A percentile compares a stretch with the other conserved stretches of the same genome.
Evolutionary conservation across 1,140 invertebrate genomes (phyloP).

Genomic region (Mya arenaria): DNA sequence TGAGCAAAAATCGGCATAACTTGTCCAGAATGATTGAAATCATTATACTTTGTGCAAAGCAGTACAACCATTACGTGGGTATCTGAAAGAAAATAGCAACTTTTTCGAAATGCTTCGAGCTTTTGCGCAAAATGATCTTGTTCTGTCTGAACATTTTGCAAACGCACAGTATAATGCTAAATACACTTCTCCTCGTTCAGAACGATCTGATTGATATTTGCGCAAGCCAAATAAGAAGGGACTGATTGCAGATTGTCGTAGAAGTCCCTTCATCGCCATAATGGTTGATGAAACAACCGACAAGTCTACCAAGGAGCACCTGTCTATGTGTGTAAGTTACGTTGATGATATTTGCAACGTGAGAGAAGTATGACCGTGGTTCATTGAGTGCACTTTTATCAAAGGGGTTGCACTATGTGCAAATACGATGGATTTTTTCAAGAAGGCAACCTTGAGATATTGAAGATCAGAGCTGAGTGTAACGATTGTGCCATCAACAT

Average conservation of each 20-base stretch:
- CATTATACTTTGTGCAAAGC: conserved; percentile 14
- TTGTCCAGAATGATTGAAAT: conserved; percentile 9
- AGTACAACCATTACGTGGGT: not conserved
- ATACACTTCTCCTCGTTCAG: conserved; percentile 7
- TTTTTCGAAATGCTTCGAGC: not conserved
- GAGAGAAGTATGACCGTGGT: not conserved
- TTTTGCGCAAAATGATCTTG: not conserved
- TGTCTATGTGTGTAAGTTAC: not conserved
- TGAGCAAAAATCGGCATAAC: conserved; percentile 14
- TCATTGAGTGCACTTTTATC: conserved; percentile 13
- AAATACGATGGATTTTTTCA: not conserved
- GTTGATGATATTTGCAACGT: not conserved
- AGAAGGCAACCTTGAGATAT: conserved; percentile 8
- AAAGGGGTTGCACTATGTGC: not conserved
- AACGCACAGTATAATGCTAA: conserved; percentile 9
- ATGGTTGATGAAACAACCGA: conserved; percentile 19
- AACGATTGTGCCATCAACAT: not conserved
- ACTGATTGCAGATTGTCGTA: not conserved
- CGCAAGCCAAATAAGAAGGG: not conserved
- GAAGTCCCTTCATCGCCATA: not conserved
- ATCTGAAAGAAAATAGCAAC: conserved; percentile 1
- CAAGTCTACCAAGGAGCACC: conserved; percentile 7
- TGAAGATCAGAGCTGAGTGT: conserved; percentile 16
- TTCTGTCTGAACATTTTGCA: conserved; percentile 4
- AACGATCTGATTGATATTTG: conserved; percentile 11